A percentile compares a stretch with the other conserved stretches of the same genome.
Evolutionary conservation across 1,140 invertebrate species (phyloP).

Genomic region (roundworm (Caenorhabditis elegans)): WBcel235 BX284605.5:13070001-13070500

Average conservation of each 20-base stretch:
- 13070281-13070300: constrained; percentile 30
- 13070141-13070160: constrained; percentile 35
- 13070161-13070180: background rate
- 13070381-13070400: background rate
- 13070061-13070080: constrained; percentile 57
- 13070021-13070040: constrained; percentile 42
- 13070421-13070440: constrained; percentile 9
- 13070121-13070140: constrained; percentile 58
- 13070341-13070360: background rate
- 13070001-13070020: constrained; percentile 10
- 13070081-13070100: constrained; percentile 57
- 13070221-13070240: constrained; percentile 5
- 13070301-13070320: too few relatives aligned
- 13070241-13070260: background rate
- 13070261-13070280: constrained; percentile 18
- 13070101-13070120: constrained; percentile 57
- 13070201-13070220: background rate
- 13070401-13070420: background rate
- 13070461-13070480: constrained; percentile 11
- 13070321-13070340: too few relatives aligned
- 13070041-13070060: constrained; percentile 58
- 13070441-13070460: background rate
- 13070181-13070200: background rate
- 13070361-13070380: background rate
- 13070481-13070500: constrained; percentile 21